Base-by-base conservation (phyloP, 2,888 invertebrate species). In the Hesperia comma region DNA sequence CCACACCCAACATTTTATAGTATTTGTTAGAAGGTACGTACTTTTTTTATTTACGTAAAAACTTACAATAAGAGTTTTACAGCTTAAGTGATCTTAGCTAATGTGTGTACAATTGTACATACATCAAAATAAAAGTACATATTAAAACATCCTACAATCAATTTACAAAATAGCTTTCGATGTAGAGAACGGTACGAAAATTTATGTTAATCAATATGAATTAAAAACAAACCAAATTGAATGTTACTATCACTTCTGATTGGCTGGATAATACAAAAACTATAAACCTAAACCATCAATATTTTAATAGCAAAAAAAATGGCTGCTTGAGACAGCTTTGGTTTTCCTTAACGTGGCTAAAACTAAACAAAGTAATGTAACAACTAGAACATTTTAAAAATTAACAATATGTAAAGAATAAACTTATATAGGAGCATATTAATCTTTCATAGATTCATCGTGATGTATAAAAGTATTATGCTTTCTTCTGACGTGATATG, bases 251-350 rank as follows among this genome's bases (percentile, higher is more conserved):
- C 49, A 12, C 19, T 49, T 19, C 17, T 7, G 6, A 49, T 49
- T 49, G 49, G 19, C 49, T 8, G 19, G 15, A 2, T 49, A 41
- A 43, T 57, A 56, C 15, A 58, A 69, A 58, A 63, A 15, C 12
- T 19, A 49, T 12, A 49, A 49, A 49, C 32, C 53, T 53, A 17
- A 61, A 70, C 51, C 37, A 68, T 53, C 26, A 26, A 43, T 67
- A 43, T 53, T 67, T 26, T 55, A 67, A 66, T 54, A 54, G 46
- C 10, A 17, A 19, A 17, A 2, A 46, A 26, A 21, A 57, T 43
- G 43, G 60, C 60, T 41, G 58, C 15, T 66, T 60, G 32, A 54
- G 32, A 60, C 66, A 60, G 60, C 43, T 66, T 53, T 43, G 37
- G 51, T 49, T 15, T 57, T 63, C 26, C n/a, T 10, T 55, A 17